Conservation (phyloP, 1,140 invertebrate genomes). For the Calosoma granatense region DNA sequence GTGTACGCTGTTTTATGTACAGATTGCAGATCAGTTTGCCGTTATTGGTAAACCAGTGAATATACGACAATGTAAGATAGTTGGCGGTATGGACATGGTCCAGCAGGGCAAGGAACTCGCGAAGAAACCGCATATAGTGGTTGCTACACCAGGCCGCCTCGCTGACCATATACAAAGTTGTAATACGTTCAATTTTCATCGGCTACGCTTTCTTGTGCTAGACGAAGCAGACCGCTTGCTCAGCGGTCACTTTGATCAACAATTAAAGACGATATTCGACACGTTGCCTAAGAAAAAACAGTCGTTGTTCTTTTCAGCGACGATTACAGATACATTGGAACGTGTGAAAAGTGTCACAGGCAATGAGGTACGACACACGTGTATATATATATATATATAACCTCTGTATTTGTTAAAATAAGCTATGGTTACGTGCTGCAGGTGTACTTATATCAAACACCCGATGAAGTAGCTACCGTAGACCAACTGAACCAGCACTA, state of each 20-base stretch:
- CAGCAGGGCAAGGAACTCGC: conserved; percentile 77
- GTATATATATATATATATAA: background rate
- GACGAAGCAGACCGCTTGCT: conserved; percentile 81
- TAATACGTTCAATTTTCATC: conserved; percentile 70
- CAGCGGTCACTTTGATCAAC: conserved; percentile 63
- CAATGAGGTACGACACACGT: conserved; percentile 36
- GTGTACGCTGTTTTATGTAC: too few relatives aligned
- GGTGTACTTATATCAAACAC: conserved; percentile 55
- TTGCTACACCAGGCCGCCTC: conserved; percentile 84
- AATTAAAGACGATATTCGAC: conserved; percentile 73
- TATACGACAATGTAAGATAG: conserved; percentile 71
- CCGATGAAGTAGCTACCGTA: conserved; percentile 66
- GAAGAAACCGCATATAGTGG: conserved; percentile 84
- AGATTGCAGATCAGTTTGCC: conserved; percentile 89
- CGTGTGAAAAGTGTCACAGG: conserved; percentile 57
- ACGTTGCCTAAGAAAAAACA: conserved; percentile 71
- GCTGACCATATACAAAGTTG: conserved; percentile 81
- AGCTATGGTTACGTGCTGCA: too few relatives aligned
- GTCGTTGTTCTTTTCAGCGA: conserved; percentile 91
- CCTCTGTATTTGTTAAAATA: background rate
- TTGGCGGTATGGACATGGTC: conserved; percentile 90
- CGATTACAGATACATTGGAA: conserved; percentile 78
- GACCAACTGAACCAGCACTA: conserved; percentile 82
- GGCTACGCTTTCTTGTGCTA: conserved; percentile 76
- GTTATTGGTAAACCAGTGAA: conserved; percentile 78